These are phyloP conservation scores for Anastrepha ludens DNA, from an alignment of 1,140 invertebrate species.

Conservation along the genomic window DNA sequence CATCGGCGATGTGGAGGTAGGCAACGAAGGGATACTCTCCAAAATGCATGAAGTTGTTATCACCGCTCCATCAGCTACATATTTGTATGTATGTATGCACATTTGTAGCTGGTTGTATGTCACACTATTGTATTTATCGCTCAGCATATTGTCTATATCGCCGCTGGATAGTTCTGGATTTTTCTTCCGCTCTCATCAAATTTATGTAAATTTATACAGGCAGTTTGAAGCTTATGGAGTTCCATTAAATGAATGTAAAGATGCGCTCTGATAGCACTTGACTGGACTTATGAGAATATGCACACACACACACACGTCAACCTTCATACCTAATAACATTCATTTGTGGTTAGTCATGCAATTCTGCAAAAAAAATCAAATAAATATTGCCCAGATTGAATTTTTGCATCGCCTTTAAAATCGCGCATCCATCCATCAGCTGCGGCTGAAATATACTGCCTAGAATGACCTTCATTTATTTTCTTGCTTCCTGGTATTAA, in stretches of 20 bases:
- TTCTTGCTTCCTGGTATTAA: too few relatives aligned
- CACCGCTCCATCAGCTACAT: neutral
- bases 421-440: too few relatives aligned
- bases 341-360: too few relatives aligned
- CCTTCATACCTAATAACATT: too few relatives aligned
- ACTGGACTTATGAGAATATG: neutral
- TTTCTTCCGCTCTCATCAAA: conserved; percentile 8
- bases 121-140: neutral
- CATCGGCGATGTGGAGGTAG: neutral
- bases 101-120: neutral
- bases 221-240: neutral
- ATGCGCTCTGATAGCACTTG: neutral
- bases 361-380: too few relatives aligned
- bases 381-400: neutral
- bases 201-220: neutral
- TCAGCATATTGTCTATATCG: neutral
- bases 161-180: conserved; percentile 20
- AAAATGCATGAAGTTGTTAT: neutral
- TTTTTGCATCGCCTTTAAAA: too few relatives aligned
- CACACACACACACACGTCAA: neutral
- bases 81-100: neutral
- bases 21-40: neutral
- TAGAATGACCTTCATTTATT: too few relatives aligned
- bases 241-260: conserved; percentile 30
- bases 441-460: too few relatives aligned